Evolutionary conservation across 1,140 invertebrate species (phyloP), one percentile per base, ranked within the genome.

Genomic region (Holotrichia oblita): DNA sequence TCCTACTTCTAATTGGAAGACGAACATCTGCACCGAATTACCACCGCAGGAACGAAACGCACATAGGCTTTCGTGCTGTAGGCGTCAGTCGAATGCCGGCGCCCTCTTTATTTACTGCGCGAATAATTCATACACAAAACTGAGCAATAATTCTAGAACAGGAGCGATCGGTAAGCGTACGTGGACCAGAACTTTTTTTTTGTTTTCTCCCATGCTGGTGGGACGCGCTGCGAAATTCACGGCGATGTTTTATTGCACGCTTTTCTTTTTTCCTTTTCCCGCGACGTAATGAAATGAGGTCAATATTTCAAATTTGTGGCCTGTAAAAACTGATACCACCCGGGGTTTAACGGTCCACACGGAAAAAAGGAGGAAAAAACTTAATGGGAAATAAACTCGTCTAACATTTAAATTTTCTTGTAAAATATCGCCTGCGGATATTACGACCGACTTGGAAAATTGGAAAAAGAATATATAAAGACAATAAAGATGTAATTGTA

Each of bases 301-400:
- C 73, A 27, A 74, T 74, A 74, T 74, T 74, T 74, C 73, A 74
- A 74, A 74, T 74, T 74, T 74, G 73, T 74, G 73, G 73, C 73
- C 40, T 74, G 73, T 74, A 74, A 74, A 74, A 74, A 74, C 73
- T 74, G 73, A 74, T 74, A 74, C 41, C 61, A 14, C 73, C 34
- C 40, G 41, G 73, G 40, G 40, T 20, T 44, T 74, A 74, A 42
- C 73, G 73, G 73, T 41, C n/a, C 73, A 40, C 73, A 34, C 12
- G n/a, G 20, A 20, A 74, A 74, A 74, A 40, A 22, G 10, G 6
- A 27, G 27, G 22, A 27, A 34, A 69, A 34, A 34, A 69, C 27
- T 69, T 74, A 74, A 74, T 74, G 73, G 27, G 73, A 74, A 74
- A 74, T 74, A 74, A 14, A 40, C 73, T 44, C 73, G 73, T 74